Conservation (phyloP, 2,888 invertebrate species). For the Leucophenga maculata region DNA sequence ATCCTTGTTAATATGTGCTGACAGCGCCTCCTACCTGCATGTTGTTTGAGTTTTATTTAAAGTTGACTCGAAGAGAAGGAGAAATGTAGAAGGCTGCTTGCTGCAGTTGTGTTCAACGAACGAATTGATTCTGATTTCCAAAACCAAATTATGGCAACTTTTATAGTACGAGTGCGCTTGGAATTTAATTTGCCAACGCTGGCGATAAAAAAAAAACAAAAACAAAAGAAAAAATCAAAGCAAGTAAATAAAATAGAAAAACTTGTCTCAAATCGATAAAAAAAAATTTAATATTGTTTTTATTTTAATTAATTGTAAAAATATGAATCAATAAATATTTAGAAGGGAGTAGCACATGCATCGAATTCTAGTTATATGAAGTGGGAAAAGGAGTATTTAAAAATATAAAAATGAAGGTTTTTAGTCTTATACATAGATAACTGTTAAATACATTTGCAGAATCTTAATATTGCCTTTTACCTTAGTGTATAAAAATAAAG, state of each 20-base stretch:
- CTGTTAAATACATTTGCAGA: no score
- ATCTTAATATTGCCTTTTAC: no score
- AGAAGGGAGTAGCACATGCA: no score
- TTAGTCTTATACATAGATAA: no score
- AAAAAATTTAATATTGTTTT: no score
- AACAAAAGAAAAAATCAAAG: slow-evolving; percentile 29
- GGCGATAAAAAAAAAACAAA: slow-evolving; percentile 40
- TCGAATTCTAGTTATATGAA: no score
- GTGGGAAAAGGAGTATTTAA: no score
- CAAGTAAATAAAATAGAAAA: slow-evolving; percentile 31
- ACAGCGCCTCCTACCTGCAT: no score
- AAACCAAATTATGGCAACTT: slow-evolving; percentile 68
- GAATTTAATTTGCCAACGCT: slow-evolving; percentile 34
- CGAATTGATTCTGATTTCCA: slow-evolving; percentile 70
- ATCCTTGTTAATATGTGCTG: neutral
- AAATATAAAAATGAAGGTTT: no score
- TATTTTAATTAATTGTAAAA: no score
- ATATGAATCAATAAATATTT: no score
- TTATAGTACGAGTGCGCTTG: slow-evolving; percentile 59
- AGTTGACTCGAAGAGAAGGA: slow-evolving; percentile 47
- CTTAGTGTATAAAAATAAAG: no score
- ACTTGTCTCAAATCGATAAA: slow-evolving; percentile 38
- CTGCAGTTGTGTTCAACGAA: slow-evolving; percentile 70
- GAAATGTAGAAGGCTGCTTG: slow-evolving; percentile 32
- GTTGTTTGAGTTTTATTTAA: slow-evolving; percentile 58